phyloP scores from a whole-genome alignment of 2,113 vertebrate species.

The Hyla sarda region DNA sequence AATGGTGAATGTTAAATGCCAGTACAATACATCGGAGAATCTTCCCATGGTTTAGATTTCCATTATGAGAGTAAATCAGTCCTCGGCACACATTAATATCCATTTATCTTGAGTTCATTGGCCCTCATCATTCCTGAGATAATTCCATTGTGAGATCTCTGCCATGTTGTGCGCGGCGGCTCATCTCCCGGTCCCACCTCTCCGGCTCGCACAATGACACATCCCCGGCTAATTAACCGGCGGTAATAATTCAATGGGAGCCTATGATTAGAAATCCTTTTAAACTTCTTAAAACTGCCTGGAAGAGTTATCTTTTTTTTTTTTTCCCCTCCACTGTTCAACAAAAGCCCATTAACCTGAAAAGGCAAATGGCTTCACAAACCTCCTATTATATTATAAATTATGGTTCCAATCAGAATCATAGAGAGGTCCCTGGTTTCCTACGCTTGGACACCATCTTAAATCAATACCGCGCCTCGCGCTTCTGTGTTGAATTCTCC shows the following conservation, averaged over 20 bases:
- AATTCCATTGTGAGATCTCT: conserved; percentile 59
- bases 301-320: conserved; percentile 60
- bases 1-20: conserved; percentile 51
- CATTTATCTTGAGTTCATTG: conserved; percentile 57
- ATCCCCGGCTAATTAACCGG: conserved; percentile 59
- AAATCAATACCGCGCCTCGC: conserved; percentile 53
- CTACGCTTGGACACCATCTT: conserved; percentile 53
- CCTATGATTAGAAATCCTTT: conserved; percentile 61
- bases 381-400: conserved; percentile 60
- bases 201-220: conserved; percentile 58
- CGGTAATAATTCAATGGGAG: conserved; percentile 56
- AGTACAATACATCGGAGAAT: conserved; percentile 52
- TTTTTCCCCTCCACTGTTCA: conserved; percentile 55
- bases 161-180: conserved; percentile 46
- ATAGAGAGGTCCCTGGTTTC: conserved; percentile 58
- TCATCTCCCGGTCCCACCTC: conserved; percentile 57
- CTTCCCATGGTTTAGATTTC: conserved; percentile 56
- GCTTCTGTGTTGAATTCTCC: conserved; percentile 48
- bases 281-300: conserved; percentile 61
- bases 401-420: conserved; percentile 58
- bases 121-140: conserved; percentile 58
- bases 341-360: conserved; percentile 60
- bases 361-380: conserved; percentile 57
- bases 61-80: conserved; percentile 55
- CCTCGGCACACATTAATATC: conserved; percentile 57